Evolutionary conservation across 2,113 vertebrate genomes (phyloP).

Genomic region (Equus quagga): DNA sequence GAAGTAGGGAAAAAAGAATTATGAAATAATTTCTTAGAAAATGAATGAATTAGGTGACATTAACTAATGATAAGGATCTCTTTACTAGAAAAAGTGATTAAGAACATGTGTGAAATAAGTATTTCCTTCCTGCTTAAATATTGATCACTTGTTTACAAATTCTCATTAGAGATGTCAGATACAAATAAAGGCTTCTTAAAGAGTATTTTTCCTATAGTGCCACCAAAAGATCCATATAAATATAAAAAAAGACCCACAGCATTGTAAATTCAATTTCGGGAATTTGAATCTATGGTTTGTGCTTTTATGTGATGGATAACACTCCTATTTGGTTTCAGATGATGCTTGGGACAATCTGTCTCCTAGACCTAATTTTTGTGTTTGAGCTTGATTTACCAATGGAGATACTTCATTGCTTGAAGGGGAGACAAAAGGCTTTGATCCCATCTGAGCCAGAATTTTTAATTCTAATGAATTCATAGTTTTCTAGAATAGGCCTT

Average conservation of each 20-base stretch:
- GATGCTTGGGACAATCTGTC: not conserved
- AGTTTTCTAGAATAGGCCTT: not conserved
- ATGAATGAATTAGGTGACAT: not conserved
- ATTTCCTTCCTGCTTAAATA: slow-evolving; percentile 31
- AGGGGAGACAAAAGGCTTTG: not conserved
- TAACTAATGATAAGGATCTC: not conserved
- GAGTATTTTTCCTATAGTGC: not conserved
- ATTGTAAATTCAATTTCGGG: not conserved
- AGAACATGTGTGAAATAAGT: not conserved
- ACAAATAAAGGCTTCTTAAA: not conserved
- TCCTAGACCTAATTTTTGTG: not conserved
- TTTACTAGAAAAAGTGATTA: slow-evolving; percentile 17
- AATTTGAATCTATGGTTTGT: not conserved
- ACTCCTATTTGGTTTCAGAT: not conserved
- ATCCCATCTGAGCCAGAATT: not conserved
- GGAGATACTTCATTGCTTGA: not conserved
- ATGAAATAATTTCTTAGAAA: slow-evolving; percentile 1
- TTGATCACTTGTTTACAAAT: not conserved
- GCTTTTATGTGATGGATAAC: not conserved
- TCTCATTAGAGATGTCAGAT: not conserved
- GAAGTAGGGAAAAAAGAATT: not conserved
- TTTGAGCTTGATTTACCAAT: not conserved
- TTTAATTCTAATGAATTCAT: not conserved
- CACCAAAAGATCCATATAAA: not conserved
- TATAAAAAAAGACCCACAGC: not conserved